Evolutionary conservation across 2,888 invertebrate genomes (phyloP).

Genomic region (Pseudolycoriella hygida): DNA sequence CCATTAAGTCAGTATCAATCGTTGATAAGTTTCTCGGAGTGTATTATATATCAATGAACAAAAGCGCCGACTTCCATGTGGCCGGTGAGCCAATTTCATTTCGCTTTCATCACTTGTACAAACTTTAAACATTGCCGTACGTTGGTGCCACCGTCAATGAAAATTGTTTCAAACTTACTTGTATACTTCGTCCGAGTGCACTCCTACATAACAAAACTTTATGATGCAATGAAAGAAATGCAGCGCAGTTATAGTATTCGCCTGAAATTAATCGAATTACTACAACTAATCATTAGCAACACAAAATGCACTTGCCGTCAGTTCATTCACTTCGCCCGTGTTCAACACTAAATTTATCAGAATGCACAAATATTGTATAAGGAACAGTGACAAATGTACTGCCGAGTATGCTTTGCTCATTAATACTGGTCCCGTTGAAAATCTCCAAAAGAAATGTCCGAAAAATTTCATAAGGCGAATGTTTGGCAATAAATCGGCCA

Average conservation of each 20-base stretch:
- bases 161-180: too few species aligned
- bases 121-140: too few species aligned
- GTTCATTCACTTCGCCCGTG: slow-evolving; percentile 55
- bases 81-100: too few species aligned
- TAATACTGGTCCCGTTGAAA: slow-evolving; percentile 43
- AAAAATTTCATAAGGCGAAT: slow-evolving; percentile 58
- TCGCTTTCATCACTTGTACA: too few species aligned
- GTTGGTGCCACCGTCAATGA: too few species aligned
- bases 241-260: slow-evolving; percentile 61
- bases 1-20: too few species aligned
- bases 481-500: slow-evolving; percentile 70
- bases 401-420: slow-evolving; percentile 41
- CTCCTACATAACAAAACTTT: slow-evolving; percentile 54
- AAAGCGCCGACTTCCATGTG: too few species aligned
- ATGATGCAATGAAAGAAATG: slow-evolving; percentile 64
- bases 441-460: slow-evolving; percentile 67
- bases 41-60: too few species aligned
- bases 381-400: slow-evolving; percentile 39
- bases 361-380: slow-evolving; percentile 43
- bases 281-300: too few species aligned
- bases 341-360: slow-evolving; percentile 51
- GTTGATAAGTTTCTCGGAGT: too few species aligned
- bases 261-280: too few species aligned
- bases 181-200: slow-evolving; percentile 56
- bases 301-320: slow-evolving; percentile 31